A percentile compares a stretch with the other conserved stretches of the same genome.
These are phyloP conservation scores for Xenentodon cancila DNA, from an alignment of 2,797 vertebrate genomes.

Conservation along the genomic window DNA sequence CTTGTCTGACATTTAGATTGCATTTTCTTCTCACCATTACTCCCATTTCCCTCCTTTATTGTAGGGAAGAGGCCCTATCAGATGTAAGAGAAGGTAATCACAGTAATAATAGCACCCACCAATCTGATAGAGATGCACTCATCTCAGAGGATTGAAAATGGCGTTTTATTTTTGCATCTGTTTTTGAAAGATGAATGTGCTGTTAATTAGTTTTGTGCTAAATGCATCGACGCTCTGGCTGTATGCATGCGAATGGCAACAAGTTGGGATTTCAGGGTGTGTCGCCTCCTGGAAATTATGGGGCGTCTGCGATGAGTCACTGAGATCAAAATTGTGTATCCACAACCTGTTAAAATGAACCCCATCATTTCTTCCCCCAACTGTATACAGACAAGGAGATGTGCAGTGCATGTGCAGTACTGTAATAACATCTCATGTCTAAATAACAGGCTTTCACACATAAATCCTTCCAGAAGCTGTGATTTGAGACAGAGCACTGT, in stretches of 20 bases:
- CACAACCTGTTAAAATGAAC: slow-evolving; percentile 17
- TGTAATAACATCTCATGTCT: too few relatives aligned
- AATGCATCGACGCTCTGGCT: slow-evolving; percentile 13
- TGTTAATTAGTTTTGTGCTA: not conserved
- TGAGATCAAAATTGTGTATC: slow-evolving; percentile 20
- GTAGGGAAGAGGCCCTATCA: slow-evolving; percentile 55
- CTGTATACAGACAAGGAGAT: too few relatives aligned
- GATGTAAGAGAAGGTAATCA: slow-evolving; percentile 59
- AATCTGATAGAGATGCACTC: slow-evolving; percentile 55
- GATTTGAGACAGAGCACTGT: slow-evolving; percentile 3
- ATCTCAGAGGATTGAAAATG: slow-evolving; percentile 35
- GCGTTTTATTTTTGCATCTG: slow-evolving; percentile 33
- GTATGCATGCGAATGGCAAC: slow-evolving; percentile 5
- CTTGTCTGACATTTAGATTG: slow-evolving; percentile 74
- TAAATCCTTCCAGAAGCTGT: not conserved
- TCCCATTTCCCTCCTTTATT: slow-evolving; percentile 53
- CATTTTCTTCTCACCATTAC: slow-evolving; percentile 73
- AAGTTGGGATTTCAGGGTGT: slow-evolving; percentile 16
- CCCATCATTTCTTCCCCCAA: too few relatives aligned
- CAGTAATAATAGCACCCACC: slow-evolving; percentile 49
- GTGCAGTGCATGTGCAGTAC: too few relatives aligned
- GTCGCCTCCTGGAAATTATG: slow-evolving; percentile 21
- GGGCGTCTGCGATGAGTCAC: slow-evolving; percentile 39
- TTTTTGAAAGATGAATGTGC: too few relatives aligned
- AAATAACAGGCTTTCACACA: too few relatives aligned